phyloP scores from a whole-genome alignment of 2,888 invertebrate species.

The Calliphora vomitoria region DNA sequence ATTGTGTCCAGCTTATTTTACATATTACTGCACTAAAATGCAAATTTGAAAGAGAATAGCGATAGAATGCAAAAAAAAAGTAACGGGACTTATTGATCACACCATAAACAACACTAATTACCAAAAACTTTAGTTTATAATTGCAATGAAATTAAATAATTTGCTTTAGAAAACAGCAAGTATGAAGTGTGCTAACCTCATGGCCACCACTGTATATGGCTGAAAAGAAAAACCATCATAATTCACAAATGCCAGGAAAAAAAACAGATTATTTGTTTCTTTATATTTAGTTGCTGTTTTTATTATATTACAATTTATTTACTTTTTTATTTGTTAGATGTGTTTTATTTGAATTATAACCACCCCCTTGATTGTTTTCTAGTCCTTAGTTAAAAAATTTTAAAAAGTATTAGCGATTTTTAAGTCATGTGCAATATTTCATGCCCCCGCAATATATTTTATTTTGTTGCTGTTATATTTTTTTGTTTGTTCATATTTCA shows the following conservation, averaged over 20 bases:
- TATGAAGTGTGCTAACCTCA: too few relatives aligned
- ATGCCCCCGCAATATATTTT: background rate
- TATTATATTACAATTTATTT: slow-evolving; percentile 6
- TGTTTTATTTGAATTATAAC: background rate
- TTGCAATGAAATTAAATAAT: too few relatives aligned
- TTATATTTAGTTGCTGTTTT: background rate
- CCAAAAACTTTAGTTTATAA: too few relatives aligned
- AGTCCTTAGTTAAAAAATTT: background rate
- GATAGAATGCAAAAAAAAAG: too few relatives aligned
- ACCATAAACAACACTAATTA: too few relatives aligned
- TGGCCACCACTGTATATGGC: too few relatives aligned
- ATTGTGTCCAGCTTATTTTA: too few relatives aligned
- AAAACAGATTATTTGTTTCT: slow-evolving; percentile 13
- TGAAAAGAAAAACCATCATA: slow-evolving; percentile 7
- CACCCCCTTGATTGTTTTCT: background rate
- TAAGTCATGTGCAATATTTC: slow-evolving; percentile 14
- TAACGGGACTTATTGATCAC: too few relatives aligned
- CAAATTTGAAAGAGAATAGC: too few relatives aligned
- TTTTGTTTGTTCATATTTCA: background rate
- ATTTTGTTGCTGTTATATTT: background rate
- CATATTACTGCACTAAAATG: too few relatives aligned
- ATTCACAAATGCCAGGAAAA: background rate
- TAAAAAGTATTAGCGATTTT: background rate
- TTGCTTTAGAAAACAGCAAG: too few relatives aligned
- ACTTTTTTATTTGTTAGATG: background rate